Conservation (phyloP, 2,113 vertebrate genomes). For the Nyctereutes procyonoides region DNA sequence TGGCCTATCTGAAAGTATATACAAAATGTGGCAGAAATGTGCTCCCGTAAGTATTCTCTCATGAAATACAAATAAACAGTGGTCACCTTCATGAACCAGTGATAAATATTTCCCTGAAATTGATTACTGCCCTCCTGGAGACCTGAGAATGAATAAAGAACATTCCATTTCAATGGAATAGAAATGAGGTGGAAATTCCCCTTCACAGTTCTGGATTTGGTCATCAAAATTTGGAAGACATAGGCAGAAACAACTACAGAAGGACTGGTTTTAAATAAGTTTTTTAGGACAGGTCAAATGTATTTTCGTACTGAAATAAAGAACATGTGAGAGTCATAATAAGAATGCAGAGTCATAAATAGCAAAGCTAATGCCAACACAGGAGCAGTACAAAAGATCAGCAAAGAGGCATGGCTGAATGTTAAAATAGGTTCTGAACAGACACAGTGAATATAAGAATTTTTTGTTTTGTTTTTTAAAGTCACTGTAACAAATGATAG, state of each 20-base stretch:
- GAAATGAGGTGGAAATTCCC: neutral
- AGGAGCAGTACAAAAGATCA: conserved; percentile 80
- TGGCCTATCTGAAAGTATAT: neutral
- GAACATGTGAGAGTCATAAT: conserved; percentile 71
- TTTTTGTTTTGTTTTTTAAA: conserved; percentile 73
- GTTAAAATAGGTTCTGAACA: conserved; percentile 81
- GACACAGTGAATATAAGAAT: conserved; percentile 52
- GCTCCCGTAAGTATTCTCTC: neutral
- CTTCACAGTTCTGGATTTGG: neutral
- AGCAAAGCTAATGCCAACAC: conserved; percentile 79
- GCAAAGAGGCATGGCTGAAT: conserved; percentile 71
- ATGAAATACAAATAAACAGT: neutral
- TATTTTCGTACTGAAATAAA: conserved; percentile 71
- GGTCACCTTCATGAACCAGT: neutral
- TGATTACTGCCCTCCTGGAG: neutral
- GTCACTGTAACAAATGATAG: conserved; percentile 80
- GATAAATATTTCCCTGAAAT: neutral
- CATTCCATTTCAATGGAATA: neutral
- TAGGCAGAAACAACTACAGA: neutral
- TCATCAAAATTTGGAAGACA: conserved; percentile 44
- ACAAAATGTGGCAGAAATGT: neutral
- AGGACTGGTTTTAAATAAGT: neutral
- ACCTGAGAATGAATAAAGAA: neutral
- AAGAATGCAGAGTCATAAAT: conserved; percentile 75
- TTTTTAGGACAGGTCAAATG: conserved; percentile 70